These are phyloP conservation scores for Prochilodus magdalenae DNA, from an alignment of 2,113 vertebrate species.

Conservation along the genomic window DNA sequence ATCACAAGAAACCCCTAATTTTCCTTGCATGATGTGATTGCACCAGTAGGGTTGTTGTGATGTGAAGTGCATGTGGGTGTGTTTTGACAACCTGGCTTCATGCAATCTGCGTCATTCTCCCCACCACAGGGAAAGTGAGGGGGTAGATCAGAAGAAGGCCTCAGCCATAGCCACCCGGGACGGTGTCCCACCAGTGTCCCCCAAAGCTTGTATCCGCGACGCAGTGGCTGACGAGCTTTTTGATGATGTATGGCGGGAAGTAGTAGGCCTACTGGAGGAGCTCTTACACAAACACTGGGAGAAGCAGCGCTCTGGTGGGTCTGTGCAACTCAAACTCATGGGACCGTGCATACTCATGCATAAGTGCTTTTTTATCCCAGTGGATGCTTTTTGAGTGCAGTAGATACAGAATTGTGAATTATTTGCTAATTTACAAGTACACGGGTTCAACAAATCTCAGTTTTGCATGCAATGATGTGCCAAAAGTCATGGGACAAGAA, in stretches of 20 bases:
- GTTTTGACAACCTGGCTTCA: background rate
- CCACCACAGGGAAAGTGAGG: slow-evolving; percentile 73
- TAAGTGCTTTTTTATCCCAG: background rate
- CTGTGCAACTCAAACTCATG: background rate
- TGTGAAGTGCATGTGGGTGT: background rate
- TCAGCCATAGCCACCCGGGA: slow-evolving; percentile 48
- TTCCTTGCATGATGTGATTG: background rate
- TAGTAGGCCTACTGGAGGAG: slow-evolving; percentile 73
- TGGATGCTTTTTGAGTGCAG: background rate
- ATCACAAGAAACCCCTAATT: background rate
- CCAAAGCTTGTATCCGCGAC: slow-evolving; percentile 80
- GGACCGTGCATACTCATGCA: background rate
- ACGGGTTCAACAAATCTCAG: background rate
- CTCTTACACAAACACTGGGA: slow-evolving; percentile 80
- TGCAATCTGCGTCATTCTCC: background rate
- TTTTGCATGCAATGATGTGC: no score
- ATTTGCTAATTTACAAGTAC: background rate
- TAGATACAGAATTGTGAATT: background rate
- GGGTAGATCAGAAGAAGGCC: slow-evolving; percentile 67
- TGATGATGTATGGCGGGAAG: slow-evolving; percentile 77
- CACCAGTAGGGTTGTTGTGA: background rate
- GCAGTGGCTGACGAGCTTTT: slow-evolving; percentile 81
- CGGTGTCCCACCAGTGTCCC: slow-evolving; percentile 83
- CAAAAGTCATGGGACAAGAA: no score
- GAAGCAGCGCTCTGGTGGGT: slow-evolving; percentile 71